phyloP scores from a whole-genome alignment of 2,888 invertebrate genomes.

The Lomographa bimaculata region DNA sequence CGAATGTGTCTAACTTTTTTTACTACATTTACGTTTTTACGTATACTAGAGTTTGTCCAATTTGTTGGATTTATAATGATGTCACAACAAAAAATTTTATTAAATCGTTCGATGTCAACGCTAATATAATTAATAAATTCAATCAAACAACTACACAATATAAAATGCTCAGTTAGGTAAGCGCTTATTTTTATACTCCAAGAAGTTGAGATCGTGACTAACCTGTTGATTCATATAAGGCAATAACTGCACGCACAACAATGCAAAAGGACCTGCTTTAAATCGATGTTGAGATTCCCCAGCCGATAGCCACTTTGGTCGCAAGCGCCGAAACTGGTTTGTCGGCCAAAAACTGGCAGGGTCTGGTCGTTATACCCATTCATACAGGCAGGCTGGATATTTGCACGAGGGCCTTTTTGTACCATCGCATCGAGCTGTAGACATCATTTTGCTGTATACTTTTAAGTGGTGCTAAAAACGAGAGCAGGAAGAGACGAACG shows the following conservation, averaged over 20 bases:
- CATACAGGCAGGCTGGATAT: slow-evolving; percentile 51
- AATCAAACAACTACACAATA: background rate
- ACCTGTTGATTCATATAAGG: slow-evolving; percentile 25
- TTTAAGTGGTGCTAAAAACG: slow-evolving; percentile 37
- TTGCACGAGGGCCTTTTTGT: slow-evolving; percentile 46
- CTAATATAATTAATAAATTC: no score
- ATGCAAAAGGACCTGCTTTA: slow-evolving; percentile 49
- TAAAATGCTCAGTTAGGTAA: background rate
- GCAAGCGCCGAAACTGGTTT: slow-evolving; percentile 55
- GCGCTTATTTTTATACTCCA: slow-evolving; percentile 8
- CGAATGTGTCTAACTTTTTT: no score
- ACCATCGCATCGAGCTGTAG: slow-evolving; percentile 38
- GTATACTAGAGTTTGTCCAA: no score
- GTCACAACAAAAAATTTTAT: no score
- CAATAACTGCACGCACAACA: slow-evolving; percentile 44
- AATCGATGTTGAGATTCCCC: slow-evolving; percentile 54
- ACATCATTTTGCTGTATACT: slow-evolving; percentile 46
- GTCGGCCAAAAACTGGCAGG: slow-evolving; percentile 46
- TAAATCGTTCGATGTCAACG: no score
- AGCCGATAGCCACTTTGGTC: slow-evolving; percentile 50
- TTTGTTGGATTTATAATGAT: no score
- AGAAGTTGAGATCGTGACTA: slow-evolving; percentile 14
- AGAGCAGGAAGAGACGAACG: no score
- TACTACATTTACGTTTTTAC: no score
- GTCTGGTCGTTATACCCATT: slow-evolving; percentile 51